A percentile compares a stretch with the other conserved stretches of the same genome.
phyloP scores from a whole-genome alignment of 64 coral and sea anemone genomes.

The Actinia tenebrosa region DNA sequence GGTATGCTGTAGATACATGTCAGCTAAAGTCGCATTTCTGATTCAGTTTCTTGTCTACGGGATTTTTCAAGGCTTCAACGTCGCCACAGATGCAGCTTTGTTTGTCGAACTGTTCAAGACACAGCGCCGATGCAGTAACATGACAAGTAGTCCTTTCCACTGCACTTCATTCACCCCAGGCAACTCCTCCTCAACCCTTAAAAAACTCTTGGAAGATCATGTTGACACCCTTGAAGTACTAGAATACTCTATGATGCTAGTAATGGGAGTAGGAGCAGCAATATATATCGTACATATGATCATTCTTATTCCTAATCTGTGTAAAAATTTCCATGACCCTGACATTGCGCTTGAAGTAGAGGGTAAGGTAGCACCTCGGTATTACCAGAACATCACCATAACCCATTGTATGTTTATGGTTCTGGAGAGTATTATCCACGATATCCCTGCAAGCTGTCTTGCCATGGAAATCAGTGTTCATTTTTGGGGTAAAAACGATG shows the following conservation, averaged over 20 bases:
- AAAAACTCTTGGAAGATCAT: constrained; percentile 36
- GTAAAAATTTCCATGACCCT: constrained; percentile 63
- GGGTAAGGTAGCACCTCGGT: constrained; percentile 40
- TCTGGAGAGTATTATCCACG: constrained; percentile 69
- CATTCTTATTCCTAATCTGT: constrained; percentile 68
- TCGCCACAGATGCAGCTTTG: constrained; percentile 40
- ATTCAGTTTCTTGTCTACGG: constrained; percentile 48
- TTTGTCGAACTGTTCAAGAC: constrained; percentile 43
- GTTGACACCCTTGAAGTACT: constrained; percentile 50
- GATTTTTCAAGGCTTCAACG: constrained; percentile 56
- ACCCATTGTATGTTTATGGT: constrained; percentile 75
- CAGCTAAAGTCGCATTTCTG: constrained; percentile 30
- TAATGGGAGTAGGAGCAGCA: constrained; percentile 37
- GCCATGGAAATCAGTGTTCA: constrained; percentile 51
- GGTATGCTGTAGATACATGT: constrained; percentile 28
- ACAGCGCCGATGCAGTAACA: constrained; percentile 28
- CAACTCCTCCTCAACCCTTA: background rate
- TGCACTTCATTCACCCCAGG: background rate
- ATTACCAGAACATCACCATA: constrained; percentile 65
- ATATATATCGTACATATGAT: constrained; percentile 77
- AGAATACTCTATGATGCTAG: constrained; percentile 59
- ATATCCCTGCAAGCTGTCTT: constrained; percentile 61
- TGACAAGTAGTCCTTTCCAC: background rate
- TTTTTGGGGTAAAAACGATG: constrained; percentile 61
- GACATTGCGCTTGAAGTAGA: constrained; percentile 59